phyloP scores from a whole-genome alignment of 2,888 invertebrate species.

The Himalopsyche anomala region DNA sequence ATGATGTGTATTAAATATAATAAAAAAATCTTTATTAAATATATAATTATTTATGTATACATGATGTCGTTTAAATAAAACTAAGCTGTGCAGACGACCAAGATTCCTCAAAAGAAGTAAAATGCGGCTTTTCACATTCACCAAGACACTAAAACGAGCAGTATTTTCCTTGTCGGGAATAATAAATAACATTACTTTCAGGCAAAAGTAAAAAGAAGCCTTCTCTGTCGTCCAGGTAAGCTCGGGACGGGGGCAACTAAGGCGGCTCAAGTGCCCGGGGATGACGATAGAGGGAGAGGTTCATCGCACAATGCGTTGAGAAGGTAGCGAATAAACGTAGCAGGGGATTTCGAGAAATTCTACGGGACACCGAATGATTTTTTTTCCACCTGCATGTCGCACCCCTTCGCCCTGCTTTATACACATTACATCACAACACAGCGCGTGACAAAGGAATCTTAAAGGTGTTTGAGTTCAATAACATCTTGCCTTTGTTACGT shows the following conservation, averaged over 20 bases:
- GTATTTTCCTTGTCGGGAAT: background rate
- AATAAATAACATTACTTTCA: constrained; percentile 12
- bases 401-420: background rate
- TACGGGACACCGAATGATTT: background rate
- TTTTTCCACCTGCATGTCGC: background rate
- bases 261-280: background rate
- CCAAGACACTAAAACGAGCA: background rate
- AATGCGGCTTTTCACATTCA: background rate
- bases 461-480: background rate
- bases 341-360: background rate
- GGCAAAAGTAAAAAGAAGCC: background rate
- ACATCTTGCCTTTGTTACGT: background rate
- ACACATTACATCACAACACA: background rate
- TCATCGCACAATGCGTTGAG: background rate
- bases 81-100: background rate
- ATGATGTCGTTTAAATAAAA: background rate
- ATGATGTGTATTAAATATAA: no score
- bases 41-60: background rate
- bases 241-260: background rate
- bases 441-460: background rate
- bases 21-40: no score
- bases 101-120: background rate
- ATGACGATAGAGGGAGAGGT: background rate
- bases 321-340: background rate
- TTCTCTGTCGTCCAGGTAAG: constrained; percentile 6